phyloP scores from a whole-genome alignment of 2,888 invertebrate species.

The Kryphioiulus occultus region DNA sequence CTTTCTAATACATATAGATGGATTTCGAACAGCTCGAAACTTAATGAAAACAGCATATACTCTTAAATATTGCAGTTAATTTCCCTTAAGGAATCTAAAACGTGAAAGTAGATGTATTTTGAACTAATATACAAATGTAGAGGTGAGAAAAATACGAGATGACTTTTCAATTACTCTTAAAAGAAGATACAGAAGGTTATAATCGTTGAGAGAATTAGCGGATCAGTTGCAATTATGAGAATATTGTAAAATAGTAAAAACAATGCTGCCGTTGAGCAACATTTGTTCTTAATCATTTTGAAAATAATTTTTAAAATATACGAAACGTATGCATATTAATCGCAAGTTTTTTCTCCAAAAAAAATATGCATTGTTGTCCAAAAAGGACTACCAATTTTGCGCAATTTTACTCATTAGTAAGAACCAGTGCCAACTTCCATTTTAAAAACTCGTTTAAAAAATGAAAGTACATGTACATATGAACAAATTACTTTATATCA shows the following conservation, averaged over 20 bases:
- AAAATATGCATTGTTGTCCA: no score
- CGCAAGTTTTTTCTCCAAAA: no score
- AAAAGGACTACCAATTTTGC: no score
- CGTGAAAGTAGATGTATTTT: neutral
- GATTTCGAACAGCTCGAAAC: neutral
- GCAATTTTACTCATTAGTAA: no score
- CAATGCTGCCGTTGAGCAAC: neutral
- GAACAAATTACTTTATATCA: no score
- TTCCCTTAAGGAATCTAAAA: neutral
- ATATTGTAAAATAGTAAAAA: neutral
- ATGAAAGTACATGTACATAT: no score
- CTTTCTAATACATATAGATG: neutral
- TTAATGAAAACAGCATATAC: neutral
- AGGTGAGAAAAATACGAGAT: neutral
- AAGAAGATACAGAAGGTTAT: neutral
- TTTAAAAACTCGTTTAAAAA: no score
- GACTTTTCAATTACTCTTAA: neutral
- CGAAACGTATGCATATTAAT: no score
- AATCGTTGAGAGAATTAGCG: neutral
- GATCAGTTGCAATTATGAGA: neutral
- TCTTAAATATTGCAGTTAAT: neutral
- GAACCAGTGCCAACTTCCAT: no score
- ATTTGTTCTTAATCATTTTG: no score
- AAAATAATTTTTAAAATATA: no score
- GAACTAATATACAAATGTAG: neutral